Evolutionary conservation across 64 coral and sea anemone genomes (phyloP).

Genomic region (Pachyseris speciosa): DNA sequence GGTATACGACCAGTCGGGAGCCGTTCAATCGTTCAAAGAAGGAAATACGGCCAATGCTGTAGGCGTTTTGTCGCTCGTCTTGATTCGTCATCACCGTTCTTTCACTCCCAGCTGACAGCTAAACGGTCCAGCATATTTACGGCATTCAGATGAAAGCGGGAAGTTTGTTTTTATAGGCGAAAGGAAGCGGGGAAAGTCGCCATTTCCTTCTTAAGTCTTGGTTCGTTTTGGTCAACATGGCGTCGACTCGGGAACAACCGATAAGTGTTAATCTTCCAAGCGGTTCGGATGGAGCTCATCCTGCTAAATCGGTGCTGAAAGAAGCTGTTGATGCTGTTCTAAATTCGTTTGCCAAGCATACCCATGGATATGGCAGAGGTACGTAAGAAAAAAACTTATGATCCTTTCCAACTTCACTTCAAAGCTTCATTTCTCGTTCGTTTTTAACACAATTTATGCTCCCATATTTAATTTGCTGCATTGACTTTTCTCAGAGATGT

Average conservation of each 20-base stretch:
- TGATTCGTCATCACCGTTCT: neutral
- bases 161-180: neutral
- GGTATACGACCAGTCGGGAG: neutral
- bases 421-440: no score
- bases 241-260: constrained; percentile 1
- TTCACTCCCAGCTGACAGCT: neutral
- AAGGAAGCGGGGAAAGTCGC: neutral
- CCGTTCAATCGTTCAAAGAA: neutral
- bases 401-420: no score
- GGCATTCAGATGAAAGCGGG: neutral
- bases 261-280: neutral
- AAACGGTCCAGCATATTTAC: neutral
- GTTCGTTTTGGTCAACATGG: neutral
- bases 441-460: no score
- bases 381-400: neutral
- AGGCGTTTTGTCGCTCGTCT: constrained; percentile 3
- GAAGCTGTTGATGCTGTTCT: constrained; percentile 97
- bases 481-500: no score
- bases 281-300: constrained; percentile 52
- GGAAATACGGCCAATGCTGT: no score
- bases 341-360: constrained; percentile 93
- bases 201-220: neutral
- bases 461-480: no score
- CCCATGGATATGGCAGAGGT: constrained; percentile 93
- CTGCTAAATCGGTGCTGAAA: constrained; percentile 88